Conservation (phyloP, 2,797 vertebrate genomes). For the Neopelma chrysocephalum region DNA sequence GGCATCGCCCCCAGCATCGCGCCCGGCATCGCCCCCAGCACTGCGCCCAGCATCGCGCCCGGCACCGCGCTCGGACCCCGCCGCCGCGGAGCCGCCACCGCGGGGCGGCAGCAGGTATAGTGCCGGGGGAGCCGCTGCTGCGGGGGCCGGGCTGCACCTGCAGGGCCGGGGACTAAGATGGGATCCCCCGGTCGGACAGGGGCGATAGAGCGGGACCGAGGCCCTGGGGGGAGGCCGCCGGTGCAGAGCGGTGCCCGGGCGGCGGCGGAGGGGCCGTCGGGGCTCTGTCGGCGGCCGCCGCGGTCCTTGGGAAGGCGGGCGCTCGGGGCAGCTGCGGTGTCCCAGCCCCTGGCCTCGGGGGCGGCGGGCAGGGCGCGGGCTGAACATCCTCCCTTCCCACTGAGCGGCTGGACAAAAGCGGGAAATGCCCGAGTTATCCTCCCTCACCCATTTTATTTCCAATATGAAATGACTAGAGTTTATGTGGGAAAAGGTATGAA, state of each 20-base stretch:
- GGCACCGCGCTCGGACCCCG: background rate
- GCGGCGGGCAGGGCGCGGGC: background rate
- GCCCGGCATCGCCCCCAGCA: background rate
- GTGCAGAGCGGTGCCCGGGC: background rate
- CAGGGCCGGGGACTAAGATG: background rate
- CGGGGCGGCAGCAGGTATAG: conserved; percentile 26
- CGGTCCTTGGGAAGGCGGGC: background rate
- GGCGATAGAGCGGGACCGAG: background rate
- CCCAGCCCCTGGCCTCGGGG: background rate
- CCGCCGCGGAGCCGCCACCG: background rate
- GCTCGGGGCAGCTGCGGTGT: background rate
- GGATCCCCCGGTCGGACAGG: background rate
- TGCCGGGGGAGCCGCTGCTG: background rate
- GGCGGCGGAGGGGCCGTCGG: background rate
- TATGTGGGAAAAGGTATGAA: background rate
- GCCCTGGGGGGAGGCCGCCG: background rate
- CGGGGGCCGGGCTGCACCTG: background rate
- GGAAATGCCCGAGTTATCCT: background rate
- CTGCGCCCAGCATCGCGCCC: background rate
- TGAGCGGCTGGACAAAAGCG: background rate
- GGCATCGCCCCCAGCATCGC: background rate
- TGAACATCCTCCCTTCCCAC: background rate
- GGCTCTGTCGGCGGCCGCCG: background rate
- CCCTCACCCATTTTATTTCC: background rate
- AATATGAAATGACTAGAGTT: background rate